Evolutionary conservation across 2,797 vertebrate genomes (phyloP).

Genomic region (Rhodeus uyekii): DNA sequence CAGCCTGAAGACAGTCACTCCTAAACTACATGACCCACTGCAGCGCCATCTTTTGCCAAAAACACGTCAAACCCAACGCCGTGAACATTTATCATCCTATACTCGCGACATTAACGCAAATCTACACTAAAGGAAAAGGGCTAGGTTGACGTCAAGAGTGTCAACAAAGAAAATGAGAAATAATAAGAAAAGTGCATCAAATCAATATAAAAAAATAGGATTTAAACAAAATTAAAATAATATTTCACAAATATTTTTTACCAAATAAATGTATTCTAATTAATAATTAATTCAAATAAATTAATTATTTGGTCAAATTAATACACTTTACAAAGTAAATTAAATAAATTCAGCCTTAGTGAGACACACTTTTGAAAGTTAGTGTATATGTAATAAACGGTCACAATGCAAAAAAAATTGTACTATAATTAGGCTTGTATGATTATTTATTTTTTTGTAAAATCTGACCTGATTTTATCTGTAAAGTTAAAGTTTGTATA

Average conservation of each 20-base stretch:
- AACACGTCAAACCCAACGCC: not conserved
- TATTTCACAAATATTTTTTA: not conserved
- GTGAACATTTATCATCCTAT: not conserved
- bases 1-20: slow-evolving; percentile 10
- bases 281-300: no score
- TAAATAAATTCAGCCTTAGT: not conserved
- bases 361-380: no score
- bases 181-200: not conserved
- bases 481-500: no score
- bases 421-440: not conserved
- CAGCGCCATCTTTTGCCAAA: not conserved
- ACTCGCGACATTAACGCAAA: not conserved
- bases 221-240: not conserved
- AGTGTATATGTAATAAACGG: not conserved
- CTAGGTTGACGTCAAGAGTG: not conserved
- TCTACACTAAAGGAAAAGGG: not conserved
- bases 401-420: not conserved
- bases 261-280: no score
- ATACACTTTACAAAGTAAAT: no score
- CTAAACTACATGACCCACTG: not conserved
- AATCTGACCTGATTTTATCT: not conserved
- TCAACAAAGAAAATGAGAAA: not conserved
- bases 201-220: not conserved
- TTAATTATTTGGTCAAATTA: no score
- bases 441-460: not conserved